These are phyloP conservation scores for Epirrhoe tristata DNA, from an alignment of 2,888 invertebrate species.

Conservation along the genomic window DNA sequence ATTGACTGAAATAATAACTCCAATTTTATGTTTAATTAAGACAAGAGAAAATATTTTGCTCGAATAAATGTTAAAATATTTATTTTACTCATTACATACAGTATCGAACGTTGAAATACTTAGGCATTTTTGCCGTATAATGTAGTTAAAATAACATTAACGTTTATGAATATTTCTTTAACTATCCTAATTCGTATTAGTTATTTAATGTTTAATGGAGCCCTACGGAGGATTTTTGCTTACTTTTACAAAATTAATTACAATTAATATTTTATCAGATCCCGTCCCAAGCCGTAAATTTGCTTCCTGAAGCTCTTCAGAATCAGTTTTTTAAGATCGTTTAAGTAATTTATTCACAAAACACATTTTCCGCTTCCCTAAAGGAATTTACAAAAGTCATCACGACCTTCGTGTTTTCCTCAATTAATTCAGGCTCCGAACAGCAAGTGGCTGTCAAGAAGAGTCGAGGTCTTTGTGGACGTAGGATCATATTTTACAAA, in stretches of 20 bases:
- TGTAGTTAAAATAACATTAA: too few relatives aligned
- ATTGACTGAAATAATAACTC: neutral
- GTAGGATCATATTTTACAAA: neutral
- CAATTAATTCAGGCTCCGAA: constrained; percentile 45
- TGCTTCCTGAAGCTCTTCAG: neutral
- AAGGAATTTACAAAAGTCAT: constrained; percentile 42
- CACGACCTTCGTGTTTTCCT: constrained; percentile 41
- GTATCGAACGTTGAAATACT: too few relatives aligned
- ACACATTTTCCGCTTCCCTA: constrained; percentile 25
- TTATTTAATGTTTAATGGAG: too few relatives aligned
- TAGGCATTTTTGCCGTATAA: too few relatives aligned
- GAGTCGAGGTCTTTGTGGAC: constrained; percentile 26
- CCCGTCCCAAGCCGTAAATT: neutral
- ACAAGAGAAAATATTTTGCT: neutral
- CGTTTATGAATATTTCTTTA: too few relatives aligned
- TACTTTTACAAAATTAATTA: neutral
- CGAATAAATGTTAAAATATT: neutral
- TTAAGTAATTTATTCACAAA: constrained; percentile 11
- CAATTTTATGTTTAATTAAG: neutral
- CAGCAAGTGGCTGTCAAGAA: constrained; percentile 38
- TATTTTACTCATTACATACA: neutral
- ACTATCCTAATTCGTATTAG: too few relatives aligned
- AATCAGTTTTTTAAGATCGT: neutral
- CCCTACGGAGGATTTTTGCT: too few relatives aligned
- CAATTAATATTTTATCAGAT: neutral